Percentiles rank a stretch among this genome's conserved stretches.
Conservation (phyloP, 2,113 vertebrate species). For the Eidolon helvum region DNA sequence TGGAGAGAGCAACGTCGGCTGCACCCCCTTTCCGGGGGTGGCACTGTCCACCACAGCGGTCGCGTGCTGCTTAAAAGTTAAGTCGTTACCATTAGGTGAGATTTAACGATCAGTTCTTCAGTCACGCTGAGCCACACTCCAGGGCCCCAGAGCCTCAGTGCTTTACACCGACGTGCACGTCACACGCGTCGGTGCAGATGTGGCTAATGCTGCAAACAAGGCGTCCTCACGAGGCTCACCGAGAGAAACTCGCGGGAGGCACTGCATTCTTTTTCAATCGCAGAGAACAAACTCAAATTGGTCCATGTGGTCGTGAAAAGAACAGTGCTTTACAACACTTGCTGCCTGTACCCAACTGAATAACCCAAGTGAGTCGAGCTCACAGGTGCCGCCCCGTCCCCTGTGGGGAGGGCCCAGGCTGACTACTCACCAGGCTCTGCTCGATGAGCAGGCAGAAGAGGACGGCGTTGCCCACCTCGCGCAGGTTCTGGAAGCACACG, state of each 20-base stretch:
- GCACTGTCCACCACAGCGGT: background rate
- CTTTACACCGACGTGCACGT: rapidly evolving
- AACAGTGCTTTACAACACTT: background rate
- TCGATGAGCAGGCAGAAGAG: constrained; percentile 93
- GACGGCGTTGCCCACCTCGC: constrained; percentile 92
- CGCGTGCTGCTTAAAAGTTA: background rate
- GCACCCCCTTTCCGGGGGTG: no score
- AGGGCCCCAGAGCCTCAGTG: background rate
- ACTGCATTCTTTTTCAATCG: background rate
- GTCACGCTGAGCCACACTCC: background rate
- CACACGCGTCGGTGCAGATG: background rate
- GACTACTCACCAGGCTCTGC: constrained; percentile 90
- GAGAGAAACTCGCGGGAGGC: no score
- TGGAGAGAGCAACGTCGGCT: rapidly evolving
- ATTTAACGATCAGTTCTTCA: background rate
- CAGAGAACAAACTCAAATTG: background rate
- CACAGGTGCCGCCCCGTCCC: rapidly evolving
- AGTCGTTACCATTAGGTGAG: background rate
- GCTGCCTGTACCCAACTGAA: background rate
- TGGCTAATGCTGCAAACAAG: background rate
- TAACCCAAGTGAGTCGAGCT: rapidly evolving
- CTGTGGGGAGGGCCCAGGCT: background rate
- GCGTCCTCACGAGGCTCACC: background rate
- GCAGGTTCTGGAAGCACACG: constrained; percentile 92
- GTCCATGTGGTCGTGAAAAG: background rate